These are phyloP conservation scores for Cynocephalus volans DNA, from an alignment of 2,113 vertebrate species.

Conservation along the genomic window DNA sequence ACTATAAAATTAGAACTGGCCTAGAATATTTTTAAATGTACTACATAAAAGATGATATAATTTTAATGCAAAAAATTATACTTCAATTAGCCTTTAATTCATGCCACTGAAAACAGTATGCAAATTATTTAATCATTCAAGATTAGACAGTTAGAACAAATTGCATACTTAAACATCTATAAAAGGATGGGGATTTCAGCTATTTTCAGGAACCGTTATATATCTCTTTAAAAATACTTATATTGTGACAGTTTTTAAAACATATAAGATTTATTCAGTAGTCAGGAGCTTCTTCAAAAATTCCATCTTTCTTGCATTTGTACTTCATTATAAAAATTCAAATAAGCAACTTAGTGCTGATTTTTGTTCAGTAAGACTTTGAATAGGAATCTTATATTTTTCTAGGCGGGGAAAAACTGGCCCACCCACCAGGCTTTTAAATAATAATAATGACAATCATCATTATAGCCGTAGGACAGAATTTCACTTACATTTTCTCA, in stretches of 20 bases:
- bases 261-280: constrained; percentile 56
- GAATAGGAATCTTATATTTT: constrained; percentile 58
- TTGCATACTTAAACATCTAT: constrained; percentile 75
- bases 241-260: constrained; percentile 72
- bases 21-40: constrained; percentile 80
- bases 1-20: constrained; percentile 77
- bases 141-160: constrained; percentile 80
- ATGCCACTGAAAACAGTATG: constrained; percentile 81
- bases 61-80: constrained; percentile 81
- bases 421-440: constrained; percentile 58
- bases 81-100: constrained; percentile 84
- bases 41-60: constrained; percentile 79
- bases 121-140: constrained; percentile 82
- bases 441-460: constrained; percentile 50
- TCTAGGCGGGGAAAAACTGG: constrained; percentile 43
- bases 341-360: constrained; percentile 57
- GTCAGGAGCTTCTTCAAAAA: constrained; percentile 64
- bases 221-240: constrained; percentile 73
- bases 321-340: constrained; percentile 70
- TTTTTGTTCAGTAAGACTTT: constrained; percentile 59
- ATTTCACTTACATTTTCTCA: constrained; percentile 62
- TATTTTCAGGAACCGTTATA: constrained; percentile 72
- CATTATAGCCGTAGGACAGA: constrained; percentile 17
- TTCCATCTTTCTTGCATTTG: constrained; percentile 58
- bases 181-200: constrained; percentile 75